Conservation (phyloP, 2,113 vertebrate species). For the Ceyx melanurus region DNA sequence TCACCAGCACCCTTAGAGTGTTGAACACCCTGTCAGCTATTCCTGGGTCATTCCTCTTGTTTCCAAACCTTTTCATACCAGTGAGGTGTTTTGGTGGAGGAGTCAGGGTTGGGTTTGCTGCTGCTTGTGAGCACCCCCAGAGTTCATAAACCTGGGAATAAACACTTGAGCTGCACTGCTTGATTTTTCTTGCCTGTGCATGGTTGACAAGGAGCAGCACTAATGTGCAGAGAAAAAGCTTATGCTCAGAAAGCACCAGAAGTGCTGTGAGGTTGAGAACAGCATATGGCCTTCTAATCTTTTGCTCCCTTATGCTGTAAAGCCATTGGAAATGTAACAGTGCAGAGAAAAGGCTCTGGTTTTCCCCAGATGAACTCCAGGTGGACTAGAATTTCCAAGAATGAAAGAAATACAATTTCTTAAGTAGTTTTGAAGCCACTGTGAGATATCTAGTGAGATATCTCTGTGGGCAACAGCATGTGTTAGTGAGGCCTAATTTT, state of each 20-base stretch:
- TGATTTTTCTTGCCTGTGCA: neutral
- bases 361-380: neutral
- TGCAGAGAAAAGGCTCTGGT: neutral
- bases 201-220: neutral
- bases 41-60: neutral
- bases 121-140: neutral
- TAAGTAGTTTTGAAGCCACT: neutral
- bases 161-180: neutral
- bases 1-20: neutral
- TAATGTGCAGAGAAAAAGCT: neutral
- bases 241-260: neutral
- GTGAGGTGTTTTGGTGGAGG: neutral
- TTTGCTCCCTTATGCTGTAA: neutral
- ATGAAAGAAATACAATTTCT: neutral
- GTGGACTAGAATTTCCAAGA: neutral
- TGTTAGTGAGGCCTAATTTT: neutral
- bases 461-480: neutral
- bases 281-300: neutral
- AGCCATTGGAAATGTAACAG: neutral
- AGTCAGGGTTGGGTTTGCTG: neutral
- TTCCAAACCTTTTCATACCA: neutral
- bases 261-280: neutral
- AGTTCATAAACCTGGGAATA: neutral
- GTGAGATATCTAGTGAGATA: neutral
- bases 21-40: neutral